Evolutionary conservation across 2,888 invertebrate genomes (phyloP).

Genomic region (Aproaerema taeniolella): DNA sequence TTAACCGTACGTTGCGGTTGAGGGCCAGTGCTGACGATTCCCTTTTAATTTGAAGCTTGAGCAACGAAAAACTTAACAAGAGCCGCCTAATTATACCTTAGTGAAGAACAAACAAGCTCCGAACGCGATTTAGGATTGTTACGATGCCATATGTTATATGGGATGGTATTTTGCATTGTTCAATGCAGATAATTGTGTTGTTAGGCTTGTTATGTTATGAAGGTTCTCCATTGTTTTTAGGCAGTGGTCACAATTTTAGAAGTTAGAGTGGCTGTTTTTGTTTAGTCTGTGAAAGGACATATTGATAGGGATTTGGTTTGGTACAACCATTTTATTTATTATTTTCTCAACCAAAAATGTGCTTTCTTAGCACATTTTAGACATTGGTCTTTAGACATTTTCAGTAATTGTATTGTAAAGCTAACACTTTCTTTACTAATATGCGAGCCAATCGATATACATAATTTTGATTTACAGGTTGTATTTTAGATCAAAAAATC

Average conservation of each 20-base stretch:
- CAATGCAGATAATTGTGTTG: slow-evolving; percentile 17
- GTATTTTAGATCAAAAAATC: too few relatives aligned
- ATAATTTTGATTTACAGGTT: too few relatives aligned
- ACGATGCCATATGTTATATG: slow-evolving; percentile 60
- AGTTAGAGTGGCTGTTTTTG: too few relatives aligned
- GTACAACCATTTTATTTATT: too few relatives aligned
- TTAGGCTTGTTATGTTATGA: slow-evolving; percentile 14
- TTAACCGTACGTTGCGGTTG: slow-evolving; percentile 69
- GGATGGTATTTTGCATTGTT: slow-evolving; percentile 34
- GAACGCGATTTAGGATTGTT: slow-evolving; percentile 45
- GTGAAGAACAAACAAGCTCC: slow-evolving; percentile 65
- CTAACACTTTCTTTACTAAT: too few relatives aligned
- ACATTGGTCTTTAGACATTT: too few relatives aligned
- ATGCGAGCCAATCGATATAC: too few relatives aligned
- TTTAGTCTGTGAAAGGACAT: too few relatives aligned
- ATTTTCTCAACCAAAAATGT: too few relatives aligned
- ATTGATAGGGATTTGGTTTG: too few relatives aligned
- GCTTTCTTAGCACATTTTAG: too few relatives aligned
- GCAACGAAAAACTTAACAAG: slow-evolving; percentile 61
- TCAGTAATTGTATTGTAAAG: too few relatives aligned
- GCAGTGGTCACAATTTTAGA: background rate
- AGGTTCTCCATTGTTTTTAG: background rate
- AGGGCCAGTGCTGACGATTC: slow-evolving; percentile 52
- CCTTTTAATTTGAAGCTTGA: slow-evolving; percentile 70
- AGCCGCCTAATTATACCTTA: slow-evolving; percentile 68